These are phyloP conservation scores for Ypsolopha sequella DNA, from an alignment of 2,888 invertebrate species.

Conservation along the genomic window DNA sequence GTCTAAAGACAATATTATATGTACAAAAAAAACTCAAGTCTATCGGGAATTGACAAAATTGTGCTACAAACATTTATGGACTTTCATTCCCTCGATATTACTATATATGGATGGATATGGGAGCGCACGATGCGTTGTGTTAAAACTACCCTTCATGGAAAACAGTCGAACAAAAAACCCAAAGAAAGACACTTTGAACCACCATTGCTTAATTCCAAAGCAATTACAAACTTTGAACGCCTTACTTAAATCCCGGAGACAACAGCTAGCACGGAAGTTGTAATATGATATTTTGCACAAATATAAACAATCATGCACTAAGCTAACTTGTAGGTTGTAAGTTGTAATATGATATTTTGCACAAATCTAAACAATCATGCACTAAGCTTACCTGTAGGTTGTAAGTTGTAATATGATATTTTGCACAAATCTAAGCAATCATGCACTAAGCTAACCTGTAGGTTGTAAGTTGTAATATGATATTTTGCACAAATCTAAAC, in stretches of 20 bases:
- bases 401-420: too few relatives aligned
- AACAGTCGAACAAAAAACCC: not conserved
- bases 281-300: not conserved
- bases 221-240: not conserved
- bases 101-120: not conserved
- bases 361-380: not conserved
- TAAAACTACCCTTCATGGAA: not conserved
- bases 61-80: not conserved
- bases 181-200: not conserved
- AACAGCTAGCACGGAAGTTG: not conserved
- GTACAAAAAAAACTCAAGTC: not conserved
- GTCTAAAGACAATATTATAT: conserved; percentile 43
- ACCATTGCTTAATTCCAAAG: not conserved
- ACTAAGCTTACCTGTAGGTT: too few relatives aligned
- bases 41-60: not conserved
- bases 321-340: conserved; percentile 26
- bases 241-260: not conserved
- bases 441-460: too few relatives aligned
- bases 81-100: not conserved
- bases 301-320: not conserved
- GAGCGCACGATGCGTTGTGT: not conserved
- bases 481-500: too few relatives aligned
- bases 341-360: not conserved
- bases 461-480: too few relatives aligned
- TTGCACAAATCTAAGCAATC: too few relatives aligned